These are phyloP conservation scores for Hestina assimilis DNA, from an alignment of 1,140 invertebrate species.

Conservation along the genomic window DNA sequence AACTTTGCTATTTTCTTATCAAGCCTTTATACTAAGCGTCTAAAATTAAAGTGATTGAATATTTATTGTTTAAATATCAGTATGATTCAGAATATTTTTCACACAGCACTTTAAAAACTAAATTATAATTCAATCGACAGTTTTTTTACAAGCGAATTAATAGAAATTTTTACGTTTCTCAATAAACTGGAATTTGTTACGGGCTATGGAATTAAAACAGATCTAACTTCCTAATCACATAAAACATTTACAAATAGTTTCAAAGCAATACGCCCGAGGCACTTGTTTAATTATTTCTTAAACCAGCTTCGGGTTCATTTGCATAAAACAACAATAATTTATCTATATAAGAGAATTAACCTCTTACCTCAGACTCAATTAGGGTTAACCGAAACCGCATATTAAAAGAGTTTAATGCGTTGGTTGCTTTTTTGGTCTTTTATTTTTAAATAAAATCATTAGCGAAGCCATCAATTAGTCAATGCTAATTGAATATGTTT, in stretches of 20 bases:
- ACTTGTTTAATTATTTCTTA: constrained; percentile 70
- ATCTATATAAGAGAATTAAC: constrained; percentile 68
- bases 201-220: constrained; percentile 11
- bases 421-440: no score
- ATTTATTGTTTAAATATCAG: no score
- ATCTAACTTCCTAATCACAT: constrained; percentile 58
- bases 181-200: constrained; percentile 34
- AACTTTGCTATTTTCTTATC: no score
- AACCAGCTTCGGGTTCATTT: constrained; percentile 53
- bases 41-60: no score
- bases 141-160: no score
- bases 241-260: constrained; percentile 58
- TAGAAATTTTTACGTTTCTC: no score
- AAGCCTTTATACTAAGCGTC: no score
- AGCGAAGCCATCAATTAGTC: constrained; percentile 56
- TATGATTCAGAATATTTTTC: no score
- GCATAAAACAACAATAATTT: constrained; percentile 75
- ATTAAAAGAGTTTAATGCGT: constrained; percentile 9
- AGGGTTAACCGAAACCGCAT: constrained; percentile 50
- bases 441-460: constrained; percentile 9
- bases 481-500: neutral
- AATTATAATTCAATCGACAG: no score
- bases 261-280: constrained; percentile 46
- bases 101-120: no score
- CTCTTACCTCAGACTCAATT: constrained; percentile 65